Percentiles rank a stretch among this genome's conserved stretches.
These are phyloP conservation scores for Centropristis striata DNA, from an alignment of 2,113 vertebrate species.

Conservation along the genomic window DNA sequence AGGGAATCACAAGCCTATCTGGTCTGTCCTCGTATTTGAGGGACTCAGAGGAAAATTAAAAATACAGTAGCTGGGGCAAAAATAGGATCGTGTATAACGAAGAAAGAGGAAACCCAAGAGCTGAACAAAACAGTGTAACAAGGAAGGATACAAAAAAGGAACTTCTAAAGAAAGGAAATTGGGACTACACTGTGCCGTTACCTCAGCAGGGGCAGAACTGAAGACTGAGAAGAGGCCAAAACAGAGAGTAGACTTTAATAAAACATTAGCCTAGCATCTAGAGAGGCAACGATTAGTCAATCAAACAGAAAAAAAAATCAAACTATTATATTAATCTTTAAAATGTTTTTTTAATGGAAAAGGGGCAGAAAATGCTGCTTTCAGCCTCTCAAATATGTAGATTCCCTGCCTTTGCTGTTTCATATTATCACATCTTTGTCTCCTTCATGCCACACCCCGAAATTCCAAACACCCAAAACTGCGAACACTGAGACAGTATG, in stretches of 20 bases:
- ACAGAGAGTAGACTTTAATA: background rate
- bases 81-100: background rate
- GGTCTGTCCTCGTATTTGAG: background rate
- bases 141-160: slow-evolving; percentile 27
- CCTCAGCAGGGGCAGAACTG: slow-evolving; percentile 3
- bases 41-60: background rate
- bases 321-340: no score
- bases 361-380: no score
- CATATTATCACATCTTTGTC: background rate
- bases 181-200: background rate
- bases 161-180: background rate
- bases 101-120: slow-evolving; percentile 21
- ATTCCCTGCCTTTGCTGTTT: no score
- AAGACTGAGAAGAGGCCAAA: background rate
- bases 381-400: no score
- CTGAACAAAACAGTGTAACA: slow-evolving; percentile 13
- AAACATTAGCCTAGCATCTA: background rate
- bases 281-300: no score
- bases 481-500: slow-evolving; percentile 13
- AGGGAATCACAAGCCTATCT: slow-evolving; percentile 13
- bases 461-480: background rate
- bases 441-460: background rate
- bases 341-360: no score
- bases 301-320: no score
- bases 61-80: background rate